Evolutionary conservation across 2,113 vertebrate genomes (phyloP), one percentile per base, ranked within the genome.

Genomic region (Pedionomus torquatus): DNA sequence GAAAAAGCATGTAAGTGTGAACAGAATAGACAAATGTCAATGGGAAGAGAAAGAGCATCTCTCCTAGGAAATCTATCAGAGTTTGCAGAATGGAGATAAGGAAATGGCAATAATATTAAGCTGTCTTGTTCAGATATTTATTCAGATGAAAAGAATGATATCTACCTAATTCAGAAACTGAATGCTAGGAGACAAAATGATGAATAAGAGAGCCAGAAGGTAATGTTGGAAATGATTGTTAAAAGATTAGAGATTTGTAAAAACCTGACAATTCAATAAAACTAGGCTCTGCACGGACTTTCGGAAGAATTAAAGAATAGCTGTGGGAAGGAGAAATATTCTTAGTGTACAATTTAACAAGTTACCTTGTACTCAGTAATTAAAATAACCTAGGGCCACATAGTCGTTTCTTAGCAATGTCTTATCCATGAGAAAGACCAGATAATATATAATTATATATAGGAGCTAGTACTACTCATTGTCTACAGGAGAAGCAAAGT

Each of bases 131-230:
- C 88, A 82, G 54, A 33, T 86, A 79, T 77, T 90, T 96, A 72
- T 92, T 94, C 85, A 48, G 41, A 84, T 90, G 5, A 92, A 93
- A 94, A 74, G 10, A 89, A 66, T 75, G 20, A 69, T 95, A 89
- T 43, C 55, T 92, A 33, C 43, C 72, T 86, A 76, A 88, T 76
- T 93, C 65, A 77, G 37, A 17, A 86, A 82, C 58, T 23, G 87
- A 89, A 76, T 69, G 8, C 44, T 44, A 89, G 76, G 65, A 70
- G 72, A 95, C 5, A 92, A 87, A 83, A 71, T 43, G n/a, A 70
- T 86, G 8, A 92, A 81, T 76, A 64, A 92, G 37, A 9, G 92
- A 86, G 33, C 6, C 37, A 43, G 79, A 65, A 92, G 52, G 48
- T 70, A 88, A 93, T 28, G 71, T 75, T 71, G 20, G 68, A 91